A percentile compares a stretch with the other conserved stretches of the same genome.
phyloP scores from a whole-genome alignment of 2,797 vertebrate species.

The Mionectes olivaceus region DNA sequence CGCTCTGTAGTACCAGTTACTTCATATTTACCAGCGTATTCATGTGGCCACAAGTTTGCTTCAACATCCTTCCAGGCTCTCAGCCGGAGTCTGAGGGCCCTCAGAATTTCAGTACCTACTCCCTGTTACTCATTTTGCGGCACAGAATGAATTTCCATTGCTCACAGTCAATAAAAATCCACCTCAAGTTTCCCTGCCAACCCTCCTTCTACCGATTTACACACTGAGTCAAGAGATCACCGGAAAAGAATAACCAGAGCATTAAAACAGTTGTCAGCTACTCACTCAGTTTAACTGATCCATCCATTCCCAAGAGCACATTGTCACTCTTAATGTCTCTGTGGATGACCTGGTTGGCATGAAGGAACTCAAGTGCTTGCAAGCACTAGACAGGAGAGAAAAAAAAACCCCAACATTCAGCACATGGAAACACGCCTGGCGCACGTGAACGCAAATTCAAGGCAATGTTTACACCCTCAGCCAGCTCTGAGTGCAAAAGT shows the following conservation, averaged over 20 bases:
- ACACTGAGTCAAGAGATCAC: accelerated
- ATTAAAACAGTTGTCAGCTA: conserved; percentile 30
- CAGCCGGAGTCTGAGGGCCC: neutral
- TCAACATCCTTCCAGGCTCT: neutral
- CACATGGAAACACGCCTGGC: neutral
- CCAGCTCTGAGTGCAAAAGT: neutral
- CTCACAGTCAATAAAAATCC: neutral
- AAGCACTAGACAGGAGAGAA: conserved; percentile 85
- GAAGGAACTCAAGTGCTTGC: conserved; percentile 96
- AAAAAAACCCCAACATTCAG: neutral
- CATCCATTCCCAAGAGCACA: conserved; percentile 97
- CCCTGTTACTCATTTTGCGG: neutral
- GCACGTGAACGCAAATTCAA: neutral
- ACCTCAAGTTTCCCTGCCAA: neutral
- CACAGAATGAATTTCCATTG: neutral
- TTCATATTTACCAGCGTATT: neutral
- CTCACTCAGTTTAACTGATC: conserved; percentile 98
- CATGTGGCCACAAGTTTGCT: neutral
- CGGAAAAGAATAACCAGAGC: neutral
- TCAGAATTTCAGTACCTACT: neutral
- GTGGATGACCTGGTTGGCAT: conserved; percentile 98
- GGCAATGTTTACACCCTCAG: neutral
- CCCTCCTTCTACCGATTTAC: accelerated
- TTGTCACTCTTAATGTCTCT: conserved; percentile 99
- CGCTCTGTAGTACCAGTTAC: neutral